A percentile compares a stretch with the other conserved stretches of the same genome.
Evolutionary conservation across 2,888 invertebrate genomes (phyloP).

Genomic region (Brachypterus glaber): DNA sequence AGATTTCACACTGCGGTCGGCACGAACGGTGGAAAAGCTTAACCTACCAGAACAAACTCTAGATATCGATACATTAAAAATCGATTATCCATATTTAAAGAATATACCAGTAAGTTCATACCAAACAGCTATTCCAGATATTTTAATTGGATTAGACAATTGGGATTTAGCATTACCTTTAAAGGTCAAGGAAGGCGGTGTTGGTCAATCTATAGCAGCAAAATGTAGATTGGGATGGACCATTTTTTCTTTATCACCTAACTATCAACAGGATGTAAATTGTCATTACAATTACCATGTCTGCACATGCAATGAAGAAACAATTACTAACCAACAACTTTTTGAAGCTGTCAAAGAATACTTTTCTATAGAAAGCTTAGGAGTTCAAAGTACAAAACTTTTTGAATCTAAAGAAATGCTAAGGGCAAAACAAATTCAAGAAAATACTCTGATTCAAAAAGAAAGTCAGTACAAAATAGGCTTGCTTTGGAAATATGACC

Average conservation of each 20-base stretch:
- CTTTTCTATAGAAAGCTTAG: constrained; percentile 14
- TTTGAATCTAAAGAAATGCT: constrained; percentile 5
- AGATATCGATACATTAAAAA: too few species aligned
- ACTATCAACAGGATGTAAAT: constrained; percentile 12
- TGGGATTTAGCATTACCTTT: constrained; percentile 9
- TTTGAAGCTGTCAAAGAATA: constrained; percentile 8
- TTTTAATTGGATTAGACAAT: constrained; percentile 11
- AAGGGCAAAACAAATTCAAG: constrained; percentile 5
- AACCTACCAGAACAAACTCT: too few species aligned
- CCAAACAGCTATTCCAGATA: too few species aligned
- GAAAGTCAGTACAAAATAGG: constrained; percentile 14
- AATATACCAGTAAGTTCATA: too few species aligned
- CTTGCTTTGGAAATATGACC: constrained; percentile 22
- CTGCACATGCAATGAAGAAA: constrained; percentile 2
- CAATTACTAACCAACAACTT: constrained; percentile 4
- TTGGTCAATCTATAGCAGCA: constrained; percentile 15
- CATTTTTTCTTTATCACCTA: constrained; percentile 6
- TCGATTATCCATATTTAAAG: too few species aligned
- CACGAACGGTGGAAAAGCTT: too few species aligned
- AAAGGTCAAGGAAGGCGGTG: constrained; percentile 9
- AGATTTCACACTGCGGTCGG: too few species aligned
- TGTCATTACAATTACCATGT: constrained; percentile 4
- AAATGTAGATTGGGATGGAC: constrained; percentile 20
- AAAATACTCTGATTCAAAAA: too few species aligned
- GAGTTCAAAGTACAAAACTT: constrained; percentile 6